Conservation (phyloP, 2,113 vertebrate genomes). For the Cryptotis parvus region DNA sequence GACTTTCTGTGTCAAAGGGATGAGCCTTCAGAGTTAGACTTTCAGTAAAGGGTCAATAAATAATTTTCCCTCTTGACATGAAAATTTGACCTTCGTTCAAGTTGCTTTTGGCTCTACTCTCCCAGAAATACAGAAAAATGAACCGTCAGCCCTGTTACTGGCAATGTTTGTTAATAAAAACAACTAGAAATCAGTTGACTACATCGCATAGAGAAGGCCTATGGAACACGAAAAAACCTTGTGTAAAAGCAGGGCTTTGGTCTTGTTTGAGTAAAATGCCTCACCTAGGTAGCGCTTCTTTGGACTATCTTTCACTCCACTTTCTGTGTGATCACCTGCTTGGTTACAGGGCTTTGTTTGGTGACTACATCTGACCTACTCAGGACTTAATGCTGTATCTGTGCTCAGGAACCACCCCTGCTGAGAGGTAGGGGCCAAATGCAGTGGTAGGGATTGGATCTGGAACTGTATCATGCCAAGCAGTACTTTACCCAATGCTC, state of each 20-base stretch:
- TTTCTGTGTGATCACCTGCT: background rate
- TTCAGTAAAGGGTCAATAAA: constrained; percentile 2
- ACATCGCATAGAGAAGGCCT: background rate
- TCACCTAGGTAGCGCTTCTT: background rate
- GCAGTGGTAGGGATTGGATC: too few relatives aligned
- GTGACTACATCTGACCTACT: too few relatives aligned
- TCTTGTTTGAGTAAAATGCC: background rate
- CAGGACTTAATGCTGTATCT: too few relatives aligned
- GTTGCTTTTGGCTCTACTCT: background rate
- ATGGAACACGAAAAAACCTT: background rate
- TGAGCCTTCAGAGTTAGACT: background rate
- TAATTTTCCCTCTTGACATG: background rate
- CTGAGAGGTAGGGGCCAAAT: too few relatives aligned
- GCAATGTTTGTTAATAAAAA: background rate
- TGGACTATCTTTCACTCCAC: background rate
- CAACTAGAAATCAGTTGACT: background rate
- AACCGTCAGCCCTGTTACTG: constrained; percentile 15
- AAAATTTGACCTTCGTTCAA: constrained; percentile 14
- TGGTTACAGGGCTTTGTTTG: too few relatives aligned
- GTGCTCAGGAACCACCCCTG: too few relatives aligned
- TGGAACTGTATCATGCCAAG: too few relatives aligned
- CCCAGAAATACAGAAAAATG: background rate
- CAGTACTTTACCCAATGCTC: too few relatives aligned
- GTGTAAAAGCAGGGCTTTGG: background rate
- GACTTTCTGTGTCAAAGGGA: constrained; percentile 8